Conservation (phyloP, 2,797 vertebrate genomes). For the Takifugu rubripes region DNA sequence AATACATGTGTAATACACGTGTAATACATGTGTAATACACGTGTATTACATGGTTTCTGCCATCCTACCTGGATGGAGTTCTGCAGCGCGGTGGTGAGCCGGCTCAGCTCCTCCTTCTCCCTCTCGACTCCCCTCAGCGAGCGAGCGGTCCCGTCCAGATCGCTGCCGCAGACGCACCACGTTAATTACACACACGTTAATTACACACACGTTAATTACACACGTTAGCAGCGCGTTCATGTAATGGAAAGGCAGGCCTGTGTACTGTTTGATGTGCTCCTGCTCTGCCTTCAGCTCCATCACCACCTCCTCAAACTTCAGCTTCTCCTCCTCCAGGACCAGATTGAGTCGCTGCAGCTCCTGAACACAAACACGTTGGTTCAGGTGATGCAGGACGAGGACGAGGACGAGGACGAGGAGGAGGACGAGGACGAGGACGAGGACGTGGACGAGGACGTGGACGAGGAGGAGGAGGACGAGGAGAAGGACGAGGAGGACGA, state of each 20-base stretch:
- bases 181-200: too few species aligned
- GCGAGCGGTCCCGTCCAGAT: slow-evolving; percentile 86
- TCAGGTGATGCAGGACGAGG: too few species aligned
- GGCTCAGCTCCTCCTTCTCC: slow-evolving; percentile 87
- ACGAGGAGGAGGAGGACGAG: too few species aligned
- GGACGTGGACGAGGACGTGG: too few species aligned
- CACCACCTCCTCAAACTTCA: slow-evolving; percentile 92
- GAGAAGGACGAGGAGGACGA: too few species aligned
- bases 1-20: too few species aligned
- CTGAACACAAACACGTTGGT: slow-evolving; percentile 56
- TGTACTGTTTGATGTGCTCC: slow-evolving; percentile 89
- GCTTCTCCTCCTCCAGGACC: slow-evolving; percentile 91
- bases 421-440: too few species aligned
- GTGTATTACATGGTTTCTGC: too few species aligned
- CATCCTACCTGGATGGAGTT: slow-evolving; percentile 85
- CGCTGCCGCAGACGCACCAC: slow-evolving; percentile 69
- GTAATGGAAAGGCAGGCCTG: background rate
- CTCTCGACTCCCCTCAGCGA: slow-evolving; percentile 89
- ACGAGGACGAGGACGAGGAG: too few species aligned
- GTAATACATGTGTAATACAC: too few species aligned
- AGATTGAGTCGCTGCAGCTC: slow-evolving; percentile 92
- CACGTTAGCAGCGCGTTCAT: too few species aligned
- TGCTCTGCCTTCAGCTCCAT: slow-evolving; percentile 88
- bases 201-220: too few species aligned
- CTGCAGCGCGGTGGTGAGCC: slow-evolving; percentile 84